Percentiles rank a stretch among this genome's conserved stretches.
Conservation (phyloP, 2,888 invertebrate species). For the Stenodema calcarata region DNA sequence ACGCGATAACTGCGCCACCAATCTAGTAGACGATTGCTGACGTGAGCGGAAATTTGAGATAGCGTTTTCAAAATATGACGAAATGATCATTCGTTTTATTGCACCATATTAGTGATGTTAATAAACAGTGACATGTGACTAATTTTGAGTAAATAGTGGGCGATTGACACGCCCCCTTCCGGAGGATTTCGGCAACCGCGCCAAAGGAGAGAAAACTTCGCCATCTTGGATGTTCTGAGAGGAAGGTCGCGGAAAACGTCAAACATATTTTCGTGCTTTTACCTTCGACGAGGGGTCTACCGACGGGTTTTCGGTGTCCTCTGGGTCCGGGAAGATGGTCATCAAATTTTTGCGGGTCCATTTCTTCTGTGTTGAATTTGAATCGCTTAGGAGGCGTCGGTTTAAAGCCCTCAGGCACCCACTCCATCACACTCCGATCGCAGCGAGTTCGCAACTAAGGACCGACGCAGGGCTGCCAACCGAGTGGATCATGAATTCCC, state of each 20-base stretch:
- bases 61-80: neutral
- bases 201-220: slow-evolving; percentile 43
- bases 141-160: neutral
- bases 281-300: slow-evolving; percentile 44
- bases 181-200: neutral
- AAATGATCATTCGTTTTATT: neutral
- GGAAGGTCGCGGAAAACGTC: slow-evolving; percentile 46
- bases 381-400: slow-evolving; percentile 35
- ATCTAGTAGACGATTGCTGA: neutral
- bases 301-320: neutral
- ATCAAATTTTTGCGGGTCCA: neutral
- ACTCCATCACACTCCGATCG: slow-evolving; percentile 37
- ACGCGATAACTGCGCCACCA: neutral
- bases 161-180: slow-evolving; percentile 50
- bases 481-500: neutral
- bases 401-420: slow-evolving; percentile 44
- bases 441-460: slow-evolving; percentile 1
- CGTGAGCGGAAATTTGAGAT: neutral
- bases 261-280: slow-evolving; percentile 53
- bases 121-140: slow-evolving; percentile 41
- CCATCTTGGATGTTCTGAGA: slow-evolving; percentile 53
- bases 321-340: neutral
- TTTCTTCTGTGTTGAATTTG: slow-evolving; percentile 37
- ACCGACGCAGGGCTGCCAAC: slow-evolving; percentile 22
- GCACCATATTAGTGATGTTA: neutral